Base-by-base conservation (phyloP, 2,797 vertebrate genomes). In the Pipistrellus pygmaeus region DNA sequence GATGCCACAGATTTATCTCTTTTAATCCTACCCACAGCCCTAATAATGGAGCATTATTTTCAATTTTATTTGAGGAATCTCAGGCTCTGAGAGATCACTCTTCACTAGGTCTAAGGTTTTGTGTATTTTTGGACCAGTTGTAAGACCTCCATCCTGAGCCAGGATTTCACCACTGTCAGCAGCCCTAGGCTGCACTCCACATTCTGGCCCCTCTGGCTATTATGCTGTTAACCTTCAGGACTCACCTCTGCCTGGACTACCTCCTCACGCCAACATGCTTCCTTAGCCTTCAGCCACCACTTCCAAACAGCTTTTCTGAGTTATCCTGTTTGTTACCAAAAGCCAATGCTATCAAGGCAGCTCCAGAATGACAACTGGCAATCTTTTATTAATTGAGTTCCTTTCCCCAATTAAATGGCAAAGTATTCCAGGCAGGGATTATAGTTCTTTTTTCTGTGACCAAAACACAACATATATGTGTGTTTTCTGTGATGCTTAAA, bases 401-500 rank as follows among this genome's bases (percentile, higher is more conserved):
- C 30, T 82, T 93, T 96, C 32, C 57, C 55, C 44, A 87, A 88
- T 72, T 84, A 94, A 93, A 69, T 32, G 90, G 23, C 25, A 83
- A 92, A 62, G 30, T 71, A 32, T 94, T 85, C 27, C n/a, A 72
- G 88, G 12, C 10, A 69, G 72, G 27, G 76, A 62, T 73, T 64
- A 55, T 0, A 89, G 60, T 13, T 89, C 35, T 95, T 97, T 87
- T 72, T n/a, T 88, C 32, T 85, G 84, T 83, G 77, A 87, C 75
- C 69, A 48, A 71, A 94, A 85, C 44, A 95, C 14, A 91, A 68
- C 69, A 66, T 95, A 85, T 66, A 44, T 72, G 44, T 71, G 27
- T 75, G 51, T 53, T 90, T 95, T 91, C 66, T 90, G 81, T 95
- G 71, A 96, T 85, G 72, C 72, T 72, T 78, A 64, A 96, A 92